These are phyloP conservation scores for Andricus grossulariae DNA, from an alignment of 1,140 invertebrate genomes.

Conservation along the genomic window DNA sequence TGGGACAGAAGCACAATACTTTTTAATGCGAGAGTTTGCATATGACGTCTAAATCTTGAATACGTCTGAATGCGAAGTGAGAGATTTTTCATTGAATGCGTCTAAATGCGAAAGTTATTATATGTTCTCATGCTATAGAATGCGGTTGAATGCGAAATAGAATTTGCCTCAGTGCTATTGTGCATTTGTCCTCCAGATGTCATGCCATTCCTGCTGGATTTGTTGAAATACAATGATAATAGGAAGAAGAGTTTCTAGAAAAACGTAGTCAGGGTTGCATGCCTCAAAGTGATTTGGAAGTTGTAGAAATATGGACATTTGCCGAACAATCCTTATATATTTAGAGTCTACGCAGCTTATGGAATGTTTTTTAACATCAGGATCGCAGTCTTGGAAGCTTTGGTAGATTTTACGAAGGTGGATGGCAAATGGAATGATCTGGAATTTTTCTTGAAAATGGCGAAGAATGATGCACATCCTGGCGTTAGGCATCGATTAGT, in stretches of 20 bases:
- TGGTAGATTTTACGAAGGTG: conserved; percentile 93
- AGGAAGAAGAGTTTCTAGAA: conserved; percentile 96
- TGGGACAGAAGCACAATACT: conserved; percentile 89
- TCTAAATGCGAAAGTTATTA: conserved; percentile 96
- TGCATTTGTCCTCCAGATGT: conserved; percentile 98
- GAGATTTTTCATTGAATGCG: conserved; percentile 95
- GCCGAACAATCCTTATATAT: conserved; percentile 91
- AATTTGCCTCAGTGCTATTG: conserved; percentile 97
- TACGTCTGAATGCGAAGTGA: no score
- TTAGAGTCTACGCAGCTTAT: conserved; percentile 92
- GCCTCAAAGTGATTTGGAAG: conserved; percentile 91
- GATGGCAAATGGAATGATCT: conserved; percentile 91
- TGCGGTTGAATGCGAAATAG: no score
- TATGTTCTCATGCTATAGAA: no score
- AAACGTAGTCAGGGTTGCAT: conserved; percentile 92
- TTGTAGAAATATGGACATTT: conserved; percentile 96
- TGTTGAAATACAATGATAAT: conserved; percentile 99
- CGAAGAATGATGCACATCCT: conserved; percentile 93
- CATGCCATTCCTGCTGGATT: conserved; percentile 92
- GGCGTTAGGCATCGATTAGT: conserved; percentile 85
- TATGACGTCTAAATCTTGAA: no score
- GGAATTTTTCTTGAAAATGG: conserved; percentile 89
- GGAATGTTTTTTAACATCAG: conserved; percentile 93
- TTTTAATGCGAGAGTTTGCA: no score
- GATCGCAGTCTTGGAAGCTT: conserved; percentile 90